phyloP scores from a whole-genome alignment of 2,888 invertebrate species.

The Morpho achilles region DNA sequence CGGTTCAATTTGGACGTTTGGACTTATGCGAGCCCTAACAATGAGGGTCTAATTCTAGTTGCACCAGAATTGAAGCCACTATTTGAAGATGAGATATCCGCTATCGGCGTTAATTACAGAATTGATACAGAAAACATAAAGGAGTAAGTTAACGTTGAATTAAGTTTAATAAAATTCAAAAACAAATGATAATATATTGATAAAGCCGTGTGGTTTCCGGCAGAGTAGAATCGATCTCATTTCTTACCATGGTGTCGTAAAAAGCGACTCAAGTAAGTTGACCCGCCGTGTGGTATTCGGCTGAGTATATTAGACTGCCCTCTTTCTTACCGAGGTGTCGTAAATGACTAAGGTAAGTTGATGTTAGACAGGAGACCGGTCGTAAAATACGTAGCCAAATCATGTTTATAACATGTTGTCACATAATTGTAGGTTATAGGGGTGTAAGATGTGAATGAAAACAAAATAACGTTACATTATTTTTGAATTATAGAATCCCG shows the following conservation, averaged over 20 bases:
- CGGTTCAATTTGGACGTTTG: slow-evolving; percentile 44
- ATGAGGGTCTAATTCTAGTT: slow-evolving; percentile 39
- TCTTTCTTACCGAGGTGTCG: neutral
- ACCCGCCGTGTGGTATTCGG: too few species aligned
- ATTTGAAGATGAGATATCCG: slow-evolving; percentile 44
- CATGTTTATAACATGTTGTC: too few species aligned
- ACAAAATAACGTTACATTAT: too few species aligned
- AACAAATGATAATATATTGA: neutral
- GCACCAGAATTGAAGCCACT: slow-evolving; percentile 35
- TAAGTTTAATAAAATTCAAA: neutral
- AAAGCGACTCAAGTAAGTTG: too few species aligned
- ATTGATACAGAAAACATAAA: slow-evolving; percentile 52
- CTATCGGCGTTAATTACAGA: slow-evolving; percentile 40
- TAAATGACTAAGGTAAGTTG: neutral
- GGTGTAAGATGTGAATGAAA: too few species aligned
- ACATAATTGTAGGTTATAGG: too few species aligned
- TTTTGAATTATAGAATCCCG: too few species aligned
- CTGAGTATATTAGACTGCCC: too few species aligned
- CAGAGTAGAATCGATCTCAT: too few species aligned
- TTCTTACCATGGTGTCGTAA: too few species aligned
- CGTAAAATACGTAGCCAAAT: too few species aligned
- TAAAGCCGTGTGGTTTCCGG: neutral
- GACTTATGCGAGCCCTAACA: slow-evolving; percentile 37
- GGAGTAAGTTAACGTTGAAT: slow-evolving; percentile 42
- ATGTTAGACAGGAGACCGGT: too few species aligned